These are phyloP conservation scores for Artibeus jamaicensis DNA, from an alignment of 2,797 vertebrate genomes.

Conservation along the genomic window DNA sequence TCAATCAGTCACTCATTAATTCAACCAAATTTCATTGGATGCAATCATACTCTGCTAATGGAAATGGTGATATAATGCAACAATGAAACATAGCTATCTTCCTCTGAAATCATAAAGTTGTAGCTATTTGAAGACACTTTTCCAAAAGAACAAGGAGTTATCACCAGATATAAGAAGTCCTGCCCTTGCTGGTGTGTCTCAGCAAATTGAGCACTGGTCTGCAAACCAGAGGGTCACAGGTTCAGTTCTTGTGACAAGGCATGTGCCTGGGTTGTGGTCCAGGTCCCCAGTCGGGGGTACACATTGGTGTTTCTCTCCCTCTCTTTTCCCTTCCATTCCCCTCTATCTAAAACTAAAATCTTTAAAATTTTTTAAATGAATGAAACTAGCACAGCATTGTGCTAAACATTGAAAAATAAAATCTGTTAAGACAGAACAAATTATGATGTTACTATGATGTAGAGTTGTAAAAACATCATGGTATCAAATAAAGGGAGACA, in stretches of 20 bases:
- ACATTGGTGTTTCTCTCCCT: no score
- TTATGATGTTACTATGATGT: background rate
- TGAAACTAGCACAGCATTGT: background rate
- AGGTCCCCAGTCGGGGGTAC: no score
- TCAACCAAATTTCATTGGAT: background rate
- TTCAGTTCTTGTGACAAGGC: no score
- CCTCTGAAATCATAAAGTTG: background rate
- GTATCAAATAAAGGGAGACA: background rate
- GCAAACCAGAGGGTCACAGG: no score
- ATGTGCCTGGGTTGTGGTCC: no score
- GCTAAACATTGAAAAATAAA: background rate
- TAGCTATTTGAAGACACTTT: background rate
- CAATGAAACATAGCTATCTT: background rate
- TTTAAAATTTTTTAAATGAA: no score
- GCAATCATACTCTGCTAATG: background rate
- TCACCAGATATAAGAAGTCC: background rate
- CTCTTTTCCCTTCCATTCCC: no score
- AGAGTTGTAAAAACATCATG: background rate
- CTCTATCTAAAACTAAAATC: no score
- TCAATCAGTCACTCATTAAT: background rate
- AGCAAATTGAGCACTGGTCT: rapidly evolving
- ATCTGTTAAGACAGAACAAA: background rate
- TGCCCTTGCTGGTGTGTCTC: no score
- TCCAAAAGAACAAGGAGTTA: background rate
- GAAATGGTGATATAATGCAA: background rate